A percentile compares a stretch with the other conserved stretches of the same genome.
These are phyloP conservation scores for Gordius sp. DNA, from an alignment of 2,888 invertebrate genomes.

Conservation along the genomic window DNA sequence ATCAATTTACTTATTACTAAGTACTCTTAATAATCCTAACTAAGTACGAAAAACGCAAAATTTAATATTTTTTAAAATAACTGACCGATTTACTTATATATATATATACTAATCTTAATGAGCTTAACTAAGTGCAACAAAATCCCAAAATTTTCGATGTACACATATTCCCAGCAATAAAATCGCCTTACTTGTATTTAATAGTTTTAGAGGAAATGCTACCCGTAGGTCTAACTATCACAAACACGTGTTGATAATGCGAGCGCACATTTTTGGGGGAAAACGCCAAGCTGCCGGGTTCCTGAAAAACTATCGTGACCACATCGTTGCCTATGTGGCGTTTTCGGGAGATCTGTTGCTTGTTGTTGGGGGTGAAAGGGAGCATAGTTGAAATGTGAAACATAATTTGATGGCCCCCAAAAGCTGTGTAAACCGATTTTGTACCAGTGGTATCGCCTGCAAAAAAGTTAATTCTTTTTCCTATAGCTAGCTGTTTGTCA, in stretches of 20 bases:
- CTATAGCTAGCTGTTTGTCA: slow-evolving; percentile 21
- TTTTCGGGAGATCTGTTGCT: slow-evolving; percentile 69
- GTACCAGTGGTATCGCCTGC: slow-evolving; percentile 66
- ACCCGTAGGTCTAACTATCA: slow-evolving; percentile 52
- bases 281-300: slow-evolving; percentile 24
- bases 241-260: slow-evolving; percentile 93
- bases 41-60: no score
- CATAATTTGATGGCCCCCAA: slow-evolving; percentile 74
- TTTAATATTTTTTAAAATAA: no score
- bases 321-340: slow-evolving; percentile 92
- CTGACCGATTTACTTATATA: no score
- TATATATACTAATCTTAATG: no score
- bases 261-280: background rate
- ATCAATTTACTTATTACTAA: no score
- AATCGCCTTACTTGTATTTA: no score
- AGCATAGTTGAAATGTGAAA: slow-evolving; percentile 88
- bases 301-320: slow-evolving; percentile 73
- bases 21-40: no score
- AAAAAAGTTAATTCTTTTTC: slow-evolving; percentile 17
- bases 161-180: no score
- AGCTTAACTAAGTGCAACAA: no score
- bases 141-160: no score
- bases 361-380: slow-evolving; percentile 75
- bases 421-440: slow-evolving; percentile 65
- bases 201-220: no score